Conservation (phyloP, 2,113 vertebrate genomes). For the Castor canadensis region DNA sequence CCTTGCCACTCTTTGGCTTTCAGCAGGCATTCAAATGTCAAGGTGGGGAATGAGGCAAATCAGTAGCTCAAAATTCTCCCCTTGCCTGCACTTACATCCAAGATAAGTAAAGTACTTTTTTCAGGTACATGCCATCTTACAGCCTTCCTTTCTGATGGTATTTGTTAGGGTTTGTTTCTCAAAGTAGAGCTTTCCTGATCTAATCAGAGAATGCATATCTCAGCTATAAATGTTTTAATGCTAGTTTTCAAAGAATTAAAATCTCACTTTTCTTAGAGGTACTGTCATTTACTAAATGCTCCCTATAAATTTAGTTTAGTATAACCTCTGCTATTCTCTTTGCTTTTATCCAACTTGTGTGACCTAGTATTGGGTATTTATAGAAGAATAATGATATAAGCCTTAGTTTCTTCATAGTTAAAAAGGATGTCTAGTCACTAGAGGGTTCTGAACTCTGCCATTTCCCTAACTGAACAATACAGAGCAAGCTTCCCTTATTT, state of each 20-base stretch:
- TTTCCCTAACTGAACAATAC: constrained; percentile 1
- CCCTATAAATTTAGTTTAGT: background rate
- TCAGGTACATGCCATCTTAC: background rate
- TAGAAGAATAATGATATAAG: constrained; percentile 36
- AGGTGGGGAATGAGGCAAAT: background rate
- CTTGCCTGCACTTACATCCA: background rate
- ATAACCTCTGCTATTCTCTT: constrained; percentile 12
- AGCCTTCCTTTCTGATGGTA: constrained; percentile 15
- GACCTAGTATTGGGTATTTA: constrained; percentile 17
- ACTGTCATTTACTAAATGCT: constrained; percentile 29
- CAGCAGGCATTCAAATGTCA: background rate
- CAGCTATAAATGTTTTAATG: background rate
- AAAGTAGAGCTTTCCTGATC: constrained; percentile 31
- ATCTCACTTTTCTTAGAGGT: background rate
- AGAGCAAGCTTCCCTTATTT: background rate
- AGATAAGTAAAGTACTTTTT: constrained; percentile 10
- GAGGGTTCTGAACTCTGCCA: background rate
- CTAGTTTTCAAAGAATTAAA: constrained; percentile 49
- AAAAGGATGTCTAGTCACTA: background rate
- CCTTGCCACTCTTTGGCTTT: background rate
- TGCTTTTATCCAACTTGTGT: background rate
- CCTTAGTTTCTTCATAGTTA: constrained; percentile 1
- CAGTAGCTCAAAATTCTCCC: background rate
- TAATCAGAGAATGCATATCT: background rate
- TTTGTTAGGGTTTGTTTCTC: constrained; percentile 31